Evolutionary conservation across 1,140 invertebrate species (phyloP).

Genomic region (Dysdera silvatica): DNA sequence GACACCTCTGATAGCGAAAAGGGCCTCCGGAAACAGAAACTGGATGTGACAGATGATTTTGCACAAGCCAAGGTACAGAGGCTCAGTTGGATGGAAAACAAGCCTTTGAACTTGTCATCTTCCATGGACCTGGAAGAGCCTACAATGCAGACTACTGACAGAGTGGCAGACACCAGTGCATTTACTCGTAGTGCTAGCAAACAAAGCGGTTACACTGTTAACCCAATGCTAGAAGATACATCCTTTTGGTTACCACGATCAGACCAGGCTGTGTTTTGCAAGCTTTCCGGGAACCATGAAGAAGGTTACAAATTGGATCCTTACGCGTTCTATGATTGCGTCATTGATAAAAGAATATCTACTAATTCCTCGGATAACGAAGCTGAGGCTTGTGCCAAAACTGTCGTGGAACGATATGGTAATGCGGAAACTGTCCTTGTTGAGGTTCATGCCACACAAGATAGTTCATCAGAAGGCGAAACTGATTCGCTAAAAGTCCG

Average conservation of each 20-base stretch:
- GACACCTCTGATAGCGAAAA: no score
- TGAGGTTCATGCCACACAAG: slow-evolving; percentile 33
- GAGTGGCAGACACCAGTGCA: no score
- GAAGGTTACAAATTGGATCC: slow-evolving; percentile 19
- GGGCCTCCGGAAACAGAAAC: slow-evolving; percentile 14
- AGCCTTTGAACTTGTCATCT: no score
- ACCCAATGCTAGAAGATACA: no score
- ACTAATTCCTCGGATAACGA: slow-evolving; percentile 9
- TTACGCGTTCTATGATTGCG: slow-evolving; percentile 6
- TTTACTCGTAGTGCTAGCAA: no score
- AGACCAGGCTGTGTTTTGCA: no score
- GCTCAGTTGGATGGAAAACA: slow-evolving; percentile 15
- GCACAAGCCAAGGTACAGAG: slow-evolving; percentile 16
- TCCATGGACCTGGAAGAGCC: no score
- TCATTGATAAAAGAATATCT: slow-evolving; percentile 7
- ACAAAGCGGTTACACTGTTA: no score
- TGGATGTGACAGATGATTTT: slow-evolving; percentile 5
- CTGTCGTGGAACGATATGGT: slow-evolving; percentile 32
- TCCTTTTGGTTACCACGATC: no score
- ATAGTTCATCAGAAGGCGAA: slow-evolving; percentile 24
- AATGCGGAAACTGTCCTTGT: slow-evolving; percentile 33
- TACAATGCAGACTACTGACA: no score
- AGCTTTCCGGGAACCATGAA: no score
- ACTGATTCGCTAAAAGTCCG: no score
- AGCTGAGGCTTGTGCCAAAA: slow-evolving; percentile 6